phyloP scores from a whole-genome alignment of 2,797 vertebrate genomes.

The Pygocentrus nattereri region DNA sequence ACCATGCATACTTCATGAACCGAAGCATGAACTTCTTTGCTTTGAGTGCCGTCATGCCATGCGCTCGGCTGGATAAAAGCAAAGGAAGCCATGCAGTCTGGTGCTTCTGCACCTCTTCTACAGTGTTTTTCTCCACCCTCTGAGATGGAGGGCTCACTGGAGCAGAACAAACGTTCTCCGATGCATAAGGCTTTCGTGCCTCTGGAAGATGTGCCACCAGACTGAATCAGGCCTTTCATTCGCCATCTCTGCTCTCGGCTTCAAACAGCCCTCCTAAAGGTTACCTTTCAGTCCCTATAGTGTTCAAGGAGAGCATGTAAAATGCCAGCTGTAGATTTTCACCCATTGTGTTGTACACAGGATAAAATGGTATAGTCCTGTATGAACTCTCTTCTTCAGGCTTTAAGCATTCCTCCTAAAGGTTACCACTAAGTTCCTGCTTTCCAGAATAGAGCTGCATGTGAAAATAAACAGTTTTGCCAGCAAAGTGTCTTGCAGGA shows the following conservation, averaged over 20 bases:
- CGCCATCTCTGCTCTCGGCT: not conserved
- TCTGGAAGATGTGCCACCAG: conserved; percentile 18
- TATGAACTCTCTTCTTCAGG: not conserved
- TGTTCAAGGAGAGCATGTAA: not conserved
- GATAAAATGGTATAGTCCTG: not conserved
- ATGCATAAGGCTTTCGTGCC: conserved; percentile 15
- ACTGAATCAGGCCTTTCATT: conserved; percentile 2
- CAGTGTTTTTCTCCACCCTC: not conserved
- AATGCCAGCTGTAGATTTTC: not conserved
- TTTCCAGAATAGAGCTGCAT: not conserved
- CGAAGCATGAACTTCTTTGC: not conserved
- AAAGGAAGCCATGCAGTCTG: not conserved
- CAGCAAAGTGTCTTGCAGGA: not conserved
- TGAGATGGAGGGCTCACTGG: conserved; percentile 55
- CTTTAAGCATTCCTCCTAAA: not conserved
- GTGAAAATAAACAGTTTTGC: not conserved
- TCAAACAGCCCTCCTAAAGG: not conserved
- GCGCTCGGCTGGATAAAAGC: not conserved
- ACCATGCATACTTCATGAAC: not conserved
- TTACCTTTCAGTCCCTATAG: not conserved
- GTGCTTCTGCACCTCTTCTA: not conserved
- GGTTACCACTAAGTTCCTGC: not conserved
- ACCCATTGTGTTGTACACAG: not conserved
- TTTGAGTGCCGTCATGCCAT: conserved; percentile 2
- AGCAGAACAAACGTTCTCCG: conserved; percentile 9